Evolutionary conservation across 2,797 vertebrate genomes (phyloP), one percentile per base, ranked within the genome.

Genomic region (Philypnodon macrostomus): DNA sequence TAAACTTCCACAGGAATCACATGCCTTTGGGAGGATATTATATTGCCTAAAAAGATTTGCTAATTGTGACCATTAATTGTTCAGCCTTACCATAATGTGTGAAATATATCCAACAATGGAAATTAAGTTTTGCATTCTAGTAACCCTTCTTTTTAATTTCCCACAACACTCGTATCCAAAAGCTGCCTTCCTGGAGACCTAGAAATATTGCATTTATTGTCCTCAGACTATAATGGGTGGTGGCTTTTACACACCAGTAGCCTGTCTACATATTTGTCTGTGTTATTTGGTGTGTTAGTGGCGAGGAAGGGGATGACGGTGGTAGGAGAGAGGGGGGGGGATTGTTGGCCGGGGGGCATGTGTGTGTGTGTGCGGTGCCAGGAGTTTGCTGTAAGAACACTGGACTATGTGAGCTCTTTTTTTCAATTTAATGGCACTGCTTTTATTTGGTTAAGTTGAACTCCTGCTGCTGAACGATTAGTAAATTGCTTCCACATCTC

Each of bases 401-500:
- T 45, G 46, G 62, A 65, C 62, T 66, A 76, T 84, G 51, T 67
- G 33, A 77, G 36, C 42, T 37, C 7, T 49, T 79, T n/a, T n/a
- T n/a, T 81, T 79, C 42, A 63, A 81, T 89, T 91, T 91, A 93
- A 93, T 93, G 91, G 86, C 61, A 68, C 85, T 80, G 65, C 83
- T 86, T 89, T 89, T 89, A 78, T 91, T 92, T 91, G 88, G 84
- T 85, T 50, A 83, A 84, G 88, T 87, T 90, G 68, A 70, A 86
- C 80, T 86, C 84, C 89, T 91, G 86, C 86, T 91, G 84, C 85
- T 86, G 85, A 85, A 85, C 90, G 91, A 93, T 92, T 91, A 88
- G 83, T 89, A 94, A 93, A 94, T 92, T 89, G 85, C 85, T 94
- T 93, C 89, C 90, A 93, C 90, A 93, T 89, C 94, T 90, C 85